Evolutionary conservation across 1,140 invertebrate genomes (phyloP).

Genomic region (Pygmarrhopalites habei): DNA sequence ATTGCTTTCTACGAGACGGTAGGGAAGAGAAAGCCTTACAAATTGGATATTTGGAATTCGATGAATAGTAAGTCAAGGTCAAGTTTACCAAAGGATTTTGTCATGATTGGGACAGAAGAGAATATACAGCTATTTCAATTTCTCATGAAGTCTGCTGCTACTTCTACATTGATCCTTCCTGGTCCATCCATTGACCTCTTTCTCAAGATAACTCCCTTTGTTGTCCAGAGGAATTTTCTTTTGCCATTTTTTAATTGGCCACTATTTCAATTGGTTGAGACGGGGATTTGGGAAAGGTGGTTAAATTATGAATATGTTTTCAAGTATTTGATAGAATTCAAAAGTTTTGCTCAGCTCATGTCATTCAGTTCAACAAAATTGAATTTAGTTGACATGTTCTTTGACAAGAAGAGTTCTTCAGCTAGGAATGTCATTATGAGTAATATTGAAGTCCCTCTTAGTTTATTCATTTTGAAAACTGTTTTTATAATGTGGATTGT

Average conservation of each 20-base stretch:
- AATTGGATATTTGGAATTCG: neutral
- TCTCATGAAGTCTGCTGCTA: neutral
- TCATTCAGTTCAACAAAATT: neutral
- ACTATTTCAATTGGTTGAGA: neutral
- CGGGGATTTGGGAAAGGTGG: neutral
- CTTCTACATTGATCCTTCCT: neutral
- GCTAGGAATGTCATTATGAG: no score
- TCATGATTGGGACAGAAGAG: neutral
- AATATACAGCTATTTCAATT: neutral
- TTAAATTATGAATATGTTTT: neutral
- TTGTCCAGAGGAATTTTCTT: constrained; percentile 47
- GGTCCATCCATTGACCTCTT: neutral
- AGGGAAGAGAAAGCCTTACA: neutral
- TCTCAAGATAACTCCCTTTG: constrained; percentile 43
- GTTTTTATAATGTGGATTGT: no score
- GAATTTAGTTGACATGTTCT: constrained; percentile 6
- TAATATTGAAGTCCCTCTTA: no score
- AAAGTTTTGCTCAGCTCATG: neutral
- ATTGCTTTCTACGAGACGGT: neutral
- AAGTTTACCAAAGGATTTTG: neutral
- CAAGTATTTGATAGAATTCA: neutral
- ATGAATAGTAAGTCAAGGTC: neutral
- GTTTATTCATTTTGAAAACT: no score
- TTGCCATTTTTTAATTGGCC: neutral
- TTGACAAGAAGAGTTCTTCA: no score